Percentiles rank a stretch among this genome's conserved stretches.
Evolutionary conservation across 1,140 invertebrate genomes (phyloP).

Genomic region (Temnothorax nylanderi): DNA sequence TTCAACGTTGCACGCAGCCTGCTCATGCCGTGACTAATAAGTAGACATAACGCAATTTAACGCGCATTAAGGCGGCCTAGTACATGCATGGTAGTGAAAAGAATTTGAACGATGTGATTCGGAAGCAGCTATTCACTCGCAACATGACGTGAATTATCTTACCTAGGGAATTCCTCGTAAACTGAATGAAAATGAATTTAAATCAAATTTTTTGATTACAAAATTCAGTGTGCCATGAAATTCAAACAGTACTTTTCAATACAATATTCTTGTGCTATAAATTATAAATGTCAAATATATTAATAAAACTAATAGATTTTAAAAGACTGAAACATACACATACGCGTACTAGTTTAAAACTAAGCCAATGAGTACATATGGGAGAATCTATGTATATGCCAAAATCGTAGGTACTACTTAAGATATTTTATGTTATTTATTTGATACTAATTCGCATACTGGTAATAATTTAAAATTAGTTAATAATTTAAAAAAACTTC

Average conservation of each 20-base stretch:
- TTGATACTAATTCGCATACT: too few species aligned
- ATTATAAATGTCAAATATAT: too few species aligned
- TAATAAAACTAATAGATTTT: too few species aligned
- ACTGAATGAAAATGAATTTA: neutral
- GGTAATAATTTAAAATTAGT: too few species aligned
- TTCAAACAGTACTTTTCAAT: neutral
- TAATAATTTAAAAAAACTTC: too few species aligned
- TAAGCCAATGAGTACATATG: too few species aligned
- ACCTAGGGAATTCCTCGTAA: neutral
- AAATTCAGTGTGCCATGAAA: neutral
- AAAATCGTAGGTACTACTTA: too few species aligned
- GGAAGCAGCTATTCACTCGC: conserved; percentile 16
- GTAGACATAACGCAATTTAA: conserved; percentile 75
- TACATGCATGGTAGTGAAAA: conserved; percentile 5
- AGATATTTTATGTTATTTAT: too few species aligned
- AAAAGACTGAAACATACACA: too few species aligned
- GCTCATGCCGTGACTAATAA: conserved; percentile 78
- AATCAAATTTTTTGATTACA: neutral
- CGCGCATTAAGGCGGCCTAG: conserved; percentile 60
- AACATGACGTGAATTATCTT: conserved; percentile 1
- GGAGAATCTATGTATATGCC: too few species aligned
- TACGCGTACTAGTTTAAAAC: too few species aligned
- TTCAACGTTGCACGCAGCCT: conserved; percentile 74
- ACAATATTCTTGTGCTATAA: neutral
- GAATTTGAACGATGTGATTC: conserved; percentile 47